Percentiles rank a stretch among this genome's conserved stretches.
These are phyloP conservation scores for Eupeodes luniger DNA, from an alignment of 2,888 invertebrate genomes.

Conservation along the genomic window DNA sequence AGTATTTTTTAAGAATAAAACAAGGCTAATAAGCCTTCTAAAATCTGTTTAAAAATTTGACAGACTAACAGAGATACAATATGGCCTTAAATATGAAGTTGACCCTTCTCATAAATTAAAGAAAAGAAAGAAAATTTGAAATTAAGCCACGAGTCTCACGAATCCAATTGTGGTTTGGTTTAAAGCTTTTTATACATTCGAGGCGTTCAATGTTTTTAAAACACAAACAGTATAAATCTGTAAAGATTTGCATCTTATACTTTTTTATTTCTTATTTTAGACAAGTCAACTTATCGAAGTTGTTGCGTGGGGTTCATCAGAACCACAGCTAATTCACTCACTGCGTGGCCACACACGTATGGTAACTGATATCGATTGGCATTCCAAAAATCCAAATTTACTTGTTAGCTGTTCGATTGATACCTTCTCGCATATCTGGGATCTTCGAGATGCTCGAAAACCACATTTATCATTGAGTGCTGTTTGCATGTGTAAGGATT, in stretches of 20 bases:
- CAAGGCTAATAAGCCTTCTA: too few species aligned
- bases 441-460: constrained; percentile 92
- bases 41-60: too few species aligned
- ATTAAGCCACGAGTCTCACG: too few species aligned
- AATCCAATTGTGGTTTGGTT: too few species aligned
- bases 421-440: constrained; percentile 97
- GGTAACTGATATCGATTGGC: constrained; percentile 97
- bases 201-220: too few species aligned
- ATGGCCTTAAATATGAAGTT: too few species aligned
- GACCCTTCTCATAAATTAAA: too few species aligned
- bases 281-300: constrained; percentile 95
- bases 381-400: constrained; percentile 89
- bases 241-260: neutral
- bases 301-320: constrained; percentile 90
- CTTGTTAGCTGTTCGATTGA: constrained; percentile 96
- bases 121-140: too few species aligned
- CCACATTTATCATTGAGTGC: constrained; percentile 94
- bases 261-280: constrained; percentile 83
- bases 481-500: constrained; percentile 88
- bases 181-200: too few species aligned
- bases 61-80: too few species aligned
- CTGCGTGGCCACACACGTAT: constrained; percentile 93
- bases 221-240: too few species aligned
- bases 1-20: too few species aligned
- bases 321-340: constrained; percentile 89